Conservation (phyloP, 2,797 vertebrate species). For the Gobio occitaniae region DNA sequence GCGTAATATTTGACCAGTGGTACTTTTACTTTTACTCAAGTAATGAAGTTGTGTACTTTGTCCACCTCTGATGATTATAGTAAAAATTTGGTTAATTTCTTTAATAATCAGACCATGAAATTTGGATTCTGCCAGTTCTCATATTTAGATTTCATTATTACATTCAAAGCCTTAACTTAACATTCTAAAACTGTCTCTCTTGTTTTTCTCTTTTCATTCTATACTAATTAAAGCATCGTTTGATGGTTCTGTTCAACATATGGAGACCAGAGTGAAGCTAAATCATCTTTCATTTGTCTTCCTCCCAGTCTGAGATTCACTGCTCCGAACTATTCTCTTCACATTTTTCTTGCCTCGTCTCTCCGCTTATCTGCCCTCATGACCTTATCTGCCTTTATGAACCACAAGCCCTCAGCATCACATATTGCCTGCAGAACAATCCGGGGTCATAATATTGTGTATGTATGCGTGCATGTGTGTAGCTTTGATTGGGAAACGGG, state of each 20-base stretch:
- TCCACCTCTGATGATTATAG: background rate
- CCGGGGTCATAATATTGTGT: conserved; percentile 10
- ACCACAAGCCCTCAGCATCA: conserved; percentile 16
- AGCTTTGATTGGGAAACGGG: conserved; percentile 34
- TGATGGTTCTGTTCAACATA: background rate
- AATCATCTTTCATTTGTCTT: conserved; percentile 9
- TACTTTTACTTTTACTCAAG: no score
- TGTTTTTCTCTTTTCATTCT: background rate
- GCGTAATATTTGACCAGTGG: no score
- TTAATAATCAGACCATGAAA: background rate
- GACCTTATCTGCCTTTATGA: conserved; percentile 16
- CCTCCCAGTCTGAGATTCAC: background rate
- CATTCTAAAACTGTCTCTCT: background rate
- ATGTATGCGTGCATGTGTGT: background rate
- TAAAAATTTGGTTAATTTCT: background rate
- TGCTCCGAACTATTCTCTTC: background rate
- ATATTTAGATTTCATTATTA: background rate
- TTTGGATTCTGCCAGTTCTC: background rate
- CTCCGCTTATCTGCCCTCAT: conserved; percentile 12
- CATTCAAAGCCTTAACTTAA: background rate
- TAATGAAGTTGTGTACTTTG: no score
- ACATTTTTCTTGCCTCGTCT: background rate
- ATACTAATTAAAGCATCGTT: background rate
- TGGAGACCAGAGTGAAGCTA: background rate
- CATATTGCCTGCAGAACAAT: conserved; percentile 37